These are phyloP conservation scores for Parasteatoda lunata DNA, from an alignment of 2,888 invertebrate genomes.

Conservation along the genomic window DNA sequence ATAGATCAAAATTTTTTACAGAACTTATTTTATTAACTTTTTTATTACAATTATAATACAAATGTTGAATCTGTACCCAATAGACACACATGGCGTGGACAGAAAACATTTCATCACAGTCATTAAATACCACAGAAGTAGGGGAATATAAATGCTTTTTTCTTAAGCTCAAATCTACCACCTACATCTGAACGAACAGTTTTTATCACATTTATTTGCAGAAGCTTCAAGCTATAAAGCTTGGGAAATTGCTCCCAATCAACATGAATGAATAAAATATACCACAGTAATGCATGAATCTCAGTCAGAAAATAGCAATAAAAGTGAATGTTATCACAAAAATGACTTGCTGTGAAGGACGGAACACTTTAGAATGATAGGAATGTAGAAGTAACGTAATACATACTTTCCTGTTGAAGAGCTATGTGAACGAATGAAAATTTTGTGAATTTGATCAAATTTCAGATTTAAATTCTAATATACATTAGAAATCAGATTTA, in stretches of 20 bases:
- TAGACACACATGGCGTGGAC: constrained; percentile 19
- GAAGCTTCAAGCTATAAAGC: neutral
- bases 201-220: constrained; percentile 52
- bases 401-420: neutral
- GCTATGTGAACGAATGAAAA: neutral
- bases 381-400: neutral
- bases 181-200: constrained; percentile 15
- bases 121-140: constrained; percentile 61
- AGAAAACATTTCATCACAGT: constrained; percentile 59
- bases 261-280: neutral
- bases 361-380: constrained; percentile 19
- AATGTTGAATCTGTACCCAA: constrained; percentile 39
- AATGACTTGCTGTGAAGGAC: constrained; percentile 34
- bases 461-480: neutral
- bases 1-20: too few relatives aligned
- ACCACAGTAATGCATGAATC: neutral
- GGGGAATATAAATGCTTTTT: constrained; percentile 40
- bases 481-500: neutral
- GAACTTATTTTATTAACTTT: too few relatives aligned
- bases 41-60: constrained; percentile 42
- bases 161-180: constrained; percentile 57
- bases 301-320: neutral
- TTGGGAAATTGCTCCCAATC: neutral
- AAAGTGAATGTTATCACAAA: constrained; percentile 46
- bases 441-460: neutral